A percentile compares a stretch with the other conserved stretches of the same genome.
Evolutionary conservation across 2,113 vertebrate species (phyloP).

Genomic region (Semnopithecus entellus): DNA sequence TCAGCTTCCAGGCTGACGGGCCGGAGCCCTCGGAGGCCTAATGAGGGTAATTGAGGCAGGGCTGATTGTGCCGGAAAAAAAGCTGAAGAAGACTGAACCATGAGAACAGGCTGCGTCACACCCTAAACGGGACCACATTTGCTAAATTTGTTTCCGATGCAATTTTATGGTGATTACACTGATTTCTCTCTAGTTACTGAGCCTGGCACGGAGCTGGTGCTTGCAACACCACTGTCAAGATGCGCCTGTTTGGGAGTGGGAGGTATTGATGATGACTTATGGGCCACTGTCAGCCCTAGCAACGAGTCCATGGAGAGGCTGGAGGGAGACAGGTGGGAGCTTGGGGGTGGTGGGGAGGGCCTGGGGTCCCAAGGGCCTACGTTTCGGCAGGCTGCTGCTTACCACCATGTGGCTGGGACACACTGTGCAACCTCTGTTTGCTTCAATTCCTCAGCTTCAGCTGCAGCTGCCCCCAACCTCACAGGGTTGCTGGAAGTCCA

Average conservation of each 20-base stretch:
- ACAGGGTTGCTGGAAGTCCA: neutral
- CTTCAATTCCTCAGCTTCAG: neutral
- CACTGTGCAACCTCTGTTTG: neutral
- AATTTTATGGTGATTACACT: constrained; percentile 58
- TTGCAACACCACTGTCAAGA: neutral
- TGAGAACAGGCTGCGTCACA: neutral
- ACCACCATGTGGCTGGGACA: neutral
- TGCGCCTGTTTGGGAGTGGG: neutral
- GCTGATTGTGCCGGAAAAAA: constrained; percentile 55
- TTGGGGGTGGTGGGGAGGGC: too few species aligned
- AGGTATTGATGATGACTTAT: neutral
- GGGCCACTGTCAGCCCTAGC: neutral
- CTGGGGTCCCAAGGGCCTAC: too few species aligned
- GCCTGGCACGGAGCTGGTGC: neutral
- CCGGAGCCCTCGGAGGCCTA: neutral
- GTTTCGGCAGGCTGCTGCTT: neutral
- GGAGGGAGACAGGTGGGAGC: too few species aligned
- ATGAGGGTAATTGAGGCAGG: constrained; percentile 50
- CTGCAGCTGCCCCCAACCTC: neutral
- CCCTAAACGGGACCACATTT: neutral
- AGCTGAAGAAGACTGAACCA: neutral
- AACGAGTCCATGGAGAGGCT: too few species aligned
- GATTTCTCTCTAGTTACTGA: constrained; percentile 24
- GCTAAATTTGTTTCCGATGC: constrained; percentile 63
- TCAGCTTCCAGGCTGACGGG: neutral